Percentiles rank a stretch among this genome's conserved stretches.
Conservation (phyloP, 2,113 vertebrate genomes). For the Procavia capensis region DNA sequence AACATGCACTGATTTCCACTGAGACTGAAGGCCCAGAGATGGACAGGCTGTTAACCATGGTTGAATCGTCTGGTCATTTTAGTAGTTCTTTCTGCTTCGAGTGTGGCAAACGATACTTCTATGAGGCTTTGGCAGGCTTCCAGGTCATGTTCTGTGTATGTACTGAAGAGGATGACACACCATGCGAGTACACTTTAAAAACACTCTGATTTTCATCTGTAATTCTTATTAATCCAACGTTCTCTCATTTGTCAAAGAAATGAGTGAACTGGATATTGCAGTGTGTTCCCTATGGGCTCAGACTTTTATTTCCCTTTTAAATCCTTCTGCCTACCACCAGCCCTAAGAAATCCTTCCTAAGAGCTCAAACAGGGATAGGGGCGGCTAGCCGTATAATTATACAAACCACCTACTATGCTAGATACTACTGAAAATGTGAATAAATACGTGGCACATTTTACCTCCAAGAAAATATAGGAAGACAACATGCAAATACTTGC, state of each 20-base stretch:
- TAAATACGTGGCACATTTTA: not conserved
- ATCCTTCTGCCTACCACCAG: not conserved
- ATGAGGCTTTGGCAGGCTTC: conserved; percentile 68
- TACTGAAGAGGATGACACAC: not conserved
- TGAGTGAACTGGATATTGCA: conserved; percentile 50
- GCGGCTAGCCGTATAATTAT: not conserved
- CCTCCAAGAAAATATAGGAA: not conserved
- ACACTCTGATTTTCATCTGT: conserved; percentile 82
- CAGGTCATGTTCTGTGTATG: conserved; percentile 64
- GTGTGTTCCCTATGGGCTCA: conserved; percentile 54
- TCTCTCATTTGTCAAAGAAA: conserved; percentile 76
- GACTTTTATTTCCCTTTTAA: not conserved
- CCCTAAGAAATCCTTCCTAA: not conserved
- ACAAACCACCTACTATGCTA: not conserved
- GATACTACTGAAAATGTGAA: not conserved
- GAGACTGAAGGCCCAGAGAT: conserved; percentile 45
- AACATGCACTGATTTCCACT: conserved; percentile 65
- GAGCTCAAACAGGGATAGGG: not conserved
- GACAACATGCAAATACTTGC: conserved; percentile 26
- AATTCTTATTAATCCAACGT: conserved; percentile 81
- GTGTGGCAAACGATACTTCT: conserved; percentile 72
- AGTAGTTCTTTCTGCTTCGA: conserved; percentile 70
- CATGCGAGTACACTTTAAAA: conserved; percentile 73
- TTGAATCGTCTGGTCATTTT: not conserved
- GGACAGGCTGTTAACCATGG: not conserved